A percentile compares a stretch with the other conserved stretches of the same genome.
Evolutionary conservation across 2,797 vertebrate genomes (phyloP).

Genomic region (Spinus pinus): DNA sequence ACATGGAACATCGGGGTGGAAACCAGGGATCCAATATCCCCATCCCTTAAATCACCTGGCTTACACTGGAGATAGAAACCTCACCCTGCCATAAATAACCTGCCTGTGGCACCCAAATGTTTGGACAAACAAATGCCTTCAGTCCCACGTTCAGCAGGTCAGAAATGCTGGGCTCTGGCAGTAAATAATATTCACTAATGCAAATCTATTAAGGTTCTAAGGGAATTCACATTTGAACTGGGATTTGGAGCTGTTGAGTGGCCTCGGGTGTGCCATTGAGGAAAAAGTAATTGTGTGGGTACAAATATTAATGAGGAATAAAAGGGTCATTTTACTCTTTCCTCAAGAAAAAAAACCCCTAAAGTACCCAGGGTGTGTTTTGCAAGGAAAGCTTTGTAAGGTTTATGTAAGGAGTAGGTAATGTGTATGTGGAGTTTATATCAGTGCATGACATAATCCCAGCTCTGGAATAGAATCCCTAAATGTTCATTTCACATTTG

Average conservation of each 20-base stretch:
- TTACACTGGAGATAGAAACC: background rate
- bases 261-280: constrained; percentile 18
- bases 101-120: background rate
- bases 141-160: background rate
- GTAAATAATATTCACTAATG: constrained; percentile 26
- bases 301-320: background rate
- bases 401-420: background rate
- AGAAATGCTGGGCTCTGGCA: background rate
- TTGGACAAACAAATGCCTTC: constrained; percentile 16
- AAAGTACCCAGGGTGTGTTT: background rate
- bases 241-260: background rate
- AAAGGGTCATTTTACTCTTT: background rate
- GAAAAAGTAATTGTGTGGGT: constrained; percentile 13
- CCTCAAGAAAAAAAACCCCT: background rate
- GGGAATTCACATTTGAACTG: background rate
- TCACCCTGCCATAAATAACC: constrained; percentile 28
- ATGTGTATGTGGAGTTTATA: background rate
- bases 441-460: background rate
- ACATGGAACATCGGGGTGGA: background rate
- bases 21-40: background rate
- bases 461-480: background rate
- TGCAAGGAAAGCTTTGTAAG: background rate
- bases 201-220: background rate
- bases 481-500: background rate
- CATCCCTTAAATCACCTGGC: background rate